Conservation (phyloP, 2,797 vertebrate species). For the Sebastes nivosus region DNA sequence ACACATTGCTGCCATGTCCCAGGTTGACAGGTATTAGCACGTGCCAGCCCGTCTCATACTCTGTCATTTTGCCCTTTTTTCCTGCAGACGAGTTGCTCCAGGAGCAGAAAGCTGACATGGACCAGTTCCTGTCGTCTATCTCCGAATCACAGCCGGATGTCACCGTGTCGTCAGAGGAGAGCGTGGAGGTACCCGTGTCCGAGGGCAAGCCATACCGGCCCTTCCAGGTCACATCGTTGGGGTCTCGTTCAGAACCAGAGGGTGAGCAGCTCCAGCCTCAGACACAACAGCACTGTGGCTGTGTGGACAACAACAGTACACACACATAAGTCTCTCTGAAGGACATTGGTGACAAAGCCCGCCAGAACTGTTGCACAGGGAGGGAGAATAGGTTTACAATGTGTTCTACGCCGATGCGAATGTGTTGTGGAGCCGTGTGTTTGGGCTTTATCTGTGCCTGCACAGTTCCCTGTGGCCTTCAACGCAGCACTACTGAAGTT, state of each 20-base stretch:
- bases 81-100: conserved; percentile 91
- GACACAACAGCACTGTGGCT: conserved; percentile 1
- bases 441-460: conserved; percentile 58
- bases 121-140: conserved; percentile 95
- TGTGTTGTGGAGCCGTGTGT: conserved; percentile 30
- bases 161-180: conserved; percentile 93
- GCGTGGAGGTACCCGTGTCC: conserved; percentile 84
- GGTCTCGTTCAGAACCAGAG: conserved; percentile 88
- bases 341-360: conserved; percentile 29
- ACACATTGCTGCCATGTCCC: neutral
- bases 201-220: conserved; percentile 91
- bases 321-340: conserved; percentile 7
- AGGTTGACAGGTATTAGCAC: neutral
- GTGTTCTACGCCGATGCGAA: conserved; percentile 16
- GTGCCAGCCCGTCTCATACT: neutral
- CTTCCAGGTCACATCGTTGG: conserved; percentile 93
- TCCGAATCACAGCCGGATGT: conserved; percentile 93
- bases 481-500: conserved; percentile 43
- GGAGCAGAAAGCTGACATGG: conserved; percentile 94
- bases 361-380: conserved; percentile 3
- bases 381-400: conserved; percentile 21
- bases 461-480: conserved; percentile 54
- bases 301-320: conserved; percentile 22
- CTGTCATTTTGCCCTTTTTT: neutral
- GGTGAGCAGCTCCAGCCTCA: conserved; percentile 79